phyloP scores from a whole-genome alignment of 2,797 vertebrate genomes.

The Lindbergichthys nudifrons region DNA sequence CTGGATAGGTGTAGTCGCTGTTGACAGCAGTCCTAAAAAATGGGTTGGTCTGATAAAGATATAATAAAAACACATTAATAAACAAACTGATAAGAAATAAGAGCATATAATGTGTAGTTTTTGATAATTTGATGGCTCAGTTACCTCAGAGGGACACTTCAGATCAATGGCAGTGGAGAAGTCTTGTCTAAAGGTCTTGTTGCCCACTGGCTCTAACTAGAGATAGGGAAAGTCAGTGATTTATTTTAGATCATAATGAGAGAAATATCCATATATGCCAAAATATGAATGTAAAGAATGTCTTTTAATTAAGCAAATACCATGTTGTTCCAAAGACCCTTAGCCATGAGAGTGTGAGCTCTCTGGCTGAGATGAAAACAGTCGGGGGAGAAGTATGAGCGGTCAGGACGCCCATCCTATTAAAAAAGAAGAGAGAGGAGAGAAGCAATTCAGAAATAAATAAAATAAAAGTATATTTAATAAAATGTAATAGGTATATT shows the following conservation, averaged over 20 bases:
- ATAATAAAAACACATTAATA: constrained; percentile 18
- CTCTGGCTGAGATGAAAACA: constrained; percentile 92
- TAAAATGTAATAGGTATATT: not conserved
- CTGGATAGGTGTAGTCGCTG: constrained; percentile 83
- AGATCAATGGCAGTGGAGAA: constrained; percentile 77
- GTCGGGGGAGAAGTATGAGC: constrained; percentile 90
- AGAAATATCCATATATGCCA: not conserved
- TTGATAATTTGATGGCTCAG: not conserved
- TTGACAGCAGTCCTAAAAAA: constrained; percentile 89
- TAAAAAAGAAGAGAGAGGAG: not conserved
- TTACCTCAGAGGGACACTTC: constrained; percentile 90
- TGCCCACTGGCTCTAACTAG: constrained; percentile 89
- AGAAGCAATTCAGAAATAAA: not conserved
- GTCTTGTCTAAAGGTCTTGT: constrained; percentile 87
- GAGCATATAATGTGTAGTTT: not conserved
- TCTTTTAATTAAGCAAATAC: constrained; percentile 65
- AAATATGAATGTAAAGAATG: not conserved
- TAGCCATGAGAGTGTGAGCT: constrained; percentile 89
- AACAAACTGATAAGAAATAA: not conserved
- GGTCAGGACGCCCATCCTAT: constrained; percentile 88
- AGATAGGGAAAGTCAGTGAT: constrained; percentile 12
- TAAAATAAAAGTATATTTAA: not conserved
- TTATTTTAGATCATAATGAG: not conserved
- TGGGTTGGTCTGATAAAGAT: constrained; percentile 69
- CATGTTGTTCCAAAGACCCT: constrained; percentile 92